A percentile compares a stretch with the other conserved stretches of the same genome.
Evolutionary conservation across 1,140 invertebrate species (phyloP).

Genomic region (Saxidomus purpurata): DNA sequence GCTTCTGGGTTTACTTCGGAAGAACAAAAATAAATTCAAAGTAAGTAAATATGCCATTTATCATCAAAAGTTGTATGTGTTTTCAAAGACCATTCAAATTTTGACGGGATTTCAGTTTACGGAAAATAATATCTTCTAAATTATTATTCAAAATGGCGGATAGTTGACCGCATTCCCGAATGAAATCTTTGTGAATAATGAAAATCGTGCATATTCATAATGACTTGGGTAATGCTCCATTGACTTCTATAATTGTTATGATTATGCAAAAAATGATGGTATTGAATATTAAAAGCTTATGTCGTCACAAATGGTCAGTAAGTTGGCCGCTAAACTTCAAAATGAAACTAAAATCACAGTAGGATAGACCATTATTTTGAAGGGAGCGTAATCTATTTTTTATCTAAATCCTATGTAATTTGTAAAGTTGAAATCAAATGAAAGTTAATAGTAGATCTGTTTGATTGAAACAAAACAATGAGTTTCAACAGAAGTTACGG

Average conservation of each 20-base stretch:
- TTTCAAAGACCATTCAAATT: too few relatives aligned
- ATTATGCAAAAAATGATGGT: neutral
- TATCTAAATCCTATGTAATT: too few relatives aligned
- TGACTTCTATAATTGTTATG: neutral
- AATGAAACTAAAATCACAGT: too few relatives aligned
- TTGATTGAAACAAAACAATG: too few relatives aligned
- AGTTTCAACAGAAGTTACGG: too few relatives aligned
- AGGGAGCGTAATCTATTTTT: too few relatives aligned
- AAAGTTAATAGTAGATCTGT: too few relatives aligned
- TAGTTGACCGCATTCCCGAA: conserved; percentile 55
- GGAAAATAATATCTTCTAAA: conserved; percentile 57
- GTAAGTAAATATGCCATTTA: neutral
- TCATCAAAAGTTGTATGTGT: too few relatives aligned
- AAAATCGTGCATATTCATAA: conserved; percentile 65
- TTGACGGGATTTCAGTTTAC: neutral
- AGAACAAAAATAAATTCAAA: neutral
- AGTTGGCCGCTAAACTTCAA: too few relatives aligned
- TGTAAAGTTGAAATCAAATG: too few relatives aligned
- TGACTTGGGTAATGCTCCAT: neutral
- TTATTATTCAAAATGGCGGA: conserved; percentile 66
- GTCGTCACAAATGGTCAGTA: neutral
- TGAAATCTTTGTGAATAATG: conserved; percentile 61
- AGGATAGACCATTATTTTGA: too few relatives aligned
- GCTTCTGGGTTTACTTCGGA: neutral
- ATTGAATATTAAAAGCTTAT: neutral